Evolutionary conservation across 2,113 vertebrate genomes (phyloP).

Genomic region (Nycticryphes semicollaris): DNA sequence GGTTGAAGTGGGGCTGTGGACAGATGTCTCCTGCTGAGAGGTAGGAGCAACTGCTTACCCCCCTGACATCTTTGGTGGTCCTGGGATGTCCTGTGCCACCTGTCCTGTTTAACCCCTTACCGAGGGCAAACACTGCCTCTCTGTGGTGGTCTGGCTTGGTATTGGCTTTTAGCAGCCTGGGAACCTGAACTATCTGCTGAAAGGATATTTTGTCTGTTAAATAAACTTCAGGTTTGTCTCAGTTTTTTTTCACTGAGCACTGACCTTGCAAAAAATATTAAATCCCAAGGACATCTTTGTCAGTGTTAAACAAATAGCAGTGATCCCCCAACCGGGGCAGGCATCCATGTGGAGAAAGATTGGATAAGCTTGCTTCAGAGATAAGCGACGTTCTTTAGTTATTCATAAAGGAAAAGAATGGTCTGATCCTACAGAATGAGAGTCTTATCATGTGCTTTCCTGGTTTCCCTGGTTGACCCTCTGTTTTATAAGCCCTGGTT

Average conservation of each 20-base stretch:
- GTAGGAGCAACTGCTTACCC: background rate
- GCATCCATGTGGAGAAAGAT: background rate
- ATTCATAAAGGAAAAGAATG: background rate
- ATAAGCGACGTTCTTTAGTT: background rate
- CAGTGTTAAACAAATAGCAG: background rate
- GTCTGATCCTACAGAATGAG: background rate
- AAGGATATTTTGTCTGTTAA: background rate
- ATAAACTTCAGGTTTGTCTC: background rate
- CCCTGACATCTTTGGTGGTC: background rate
- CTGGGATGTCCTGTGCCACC: background rate
- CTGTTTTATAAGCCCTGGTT: background rate
- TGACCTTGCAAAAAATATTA: background rate
- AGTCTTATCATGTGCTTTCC: background rate
- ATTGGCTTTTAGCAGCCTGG: rapidly evolving
- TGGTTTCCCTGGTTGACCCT: background rate
- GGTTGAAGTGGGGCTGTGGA: background rate
- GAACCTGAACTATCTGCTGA: background rate
- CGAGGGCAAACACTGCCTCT: background rate
- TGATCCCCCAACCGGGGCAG: background rate
- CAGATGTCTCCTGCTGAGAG: background rate
- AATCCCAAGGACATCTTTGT: background rate
- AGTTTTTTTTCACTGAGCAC: background rate
- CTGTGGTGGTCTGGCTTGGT: background rate
- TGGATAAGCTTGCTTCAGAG: background rate
- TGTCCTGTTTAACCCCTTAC: background rate